Percentiles rank a stretch among this genome's conserved stretches.
Conservation (phyloP, 2,797 vertebrate genomes). For the Sebastes hubbsi region DNA sequence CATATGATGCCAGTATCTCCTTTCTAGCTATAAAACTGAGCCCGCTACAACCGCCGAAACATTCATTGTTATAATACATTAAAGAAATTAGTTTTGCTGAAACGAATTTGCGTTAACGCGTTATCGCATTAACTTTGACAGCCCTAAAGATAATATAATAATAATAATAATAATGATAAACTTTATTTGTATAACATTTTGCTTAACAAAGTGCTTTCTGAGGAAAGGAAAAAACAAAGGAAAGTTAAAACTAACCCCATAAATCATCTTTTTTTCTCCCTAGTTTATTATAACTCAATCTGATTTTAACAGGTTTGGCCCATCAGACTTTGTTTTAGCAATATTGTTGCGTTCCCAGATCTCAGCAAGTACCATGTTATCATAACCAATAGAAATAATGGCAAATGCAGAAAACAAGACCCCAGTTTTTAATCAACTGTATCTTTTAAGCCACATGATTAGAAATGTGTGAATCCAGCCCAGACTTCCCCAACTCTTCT, state of each 20-base stretch:
- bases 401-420: background rate
- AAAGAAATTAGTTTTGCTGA: too few relatives aligned
- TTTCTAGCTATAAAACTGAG: too few relatives aligned
- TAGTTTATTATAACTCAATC: background rate
- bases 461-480: background rate
- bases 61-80: too few relatives aligned
- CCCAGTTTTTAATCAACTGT: background rate
- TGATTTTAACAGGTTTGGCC: background rate
- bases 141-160: background rate
- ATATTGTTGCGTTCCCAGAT: background rate
- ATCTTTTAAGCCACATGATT: background rate
- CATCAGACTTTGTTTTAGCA: background rate
- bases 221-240: background rate
- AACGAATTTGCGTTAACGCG: too few relatives aligned
- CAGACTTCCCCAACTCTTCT: background rate
- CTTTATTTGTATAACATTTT: background rate
- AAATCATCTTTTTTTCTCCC: background rate
- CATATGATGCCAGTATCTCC: too few relatives aligned
- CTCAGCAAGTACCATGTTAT: background rate
- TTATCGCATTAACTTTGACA: too few relatives aligned
- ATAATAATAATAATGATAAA: background rate
- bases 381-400: background rate
- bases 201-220: background rate
- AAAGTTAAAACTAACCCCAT: background rate
- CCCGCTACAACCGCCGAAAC: too few relatives aligned